Evolutionary conservation across 2,797 vertebrate species (phyloP), one percentile per base, ranked within the genome.

Genomic region (Clarias platycephalus): DNA sequence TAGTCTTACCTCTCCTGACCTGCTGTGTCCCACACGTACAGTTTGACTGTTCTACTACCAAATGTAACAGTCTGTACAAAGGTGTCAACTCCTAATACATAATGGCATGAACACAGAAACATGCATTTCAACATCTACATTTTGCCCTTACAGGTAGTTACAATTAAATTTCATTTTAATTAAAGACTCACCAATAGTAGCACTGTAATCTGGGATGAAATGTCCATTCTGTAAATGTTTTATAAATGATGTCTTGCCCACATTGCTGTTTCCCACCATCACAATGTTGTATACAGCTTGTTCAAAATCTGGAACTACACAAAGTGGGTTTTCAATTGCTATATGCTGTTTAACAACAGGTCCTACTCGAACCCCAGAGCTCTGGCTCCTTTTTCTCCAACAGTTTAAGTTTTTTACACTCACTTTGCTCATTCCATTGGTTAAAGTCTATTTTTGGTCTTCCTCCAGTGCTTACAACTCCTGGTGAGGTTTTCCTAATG

Each of bases 1-100:
- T 72, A 77, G 5, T 80, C 86, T 53, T 84, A 95, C 98, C 98
- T 96, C 89, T 99, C 98, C 87, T 98, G 97, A 37, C 98, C 98
- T 0, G 98, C 98, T 0, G 97, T 99, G 91, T 99, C 98, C 98
- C 98, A 99, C 77, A 99, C 89, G 88, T 95, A 93, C 8, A 99
- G 94, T 20, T 92, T 90, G 83, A 97, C 95, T 60, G 15, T 44
- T 86, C 92, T 94, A 82, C 94, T 94, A 84, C 97, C 96, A 92
- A 99, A 94, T 0, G 90, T 4, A 58, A 99, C 82, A 34, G 58
- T 95, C 94, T 96, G 97, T 81, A 94, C 86, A 80, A 90, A 95
- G 83, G 95, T 96, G 91, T 99, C 98, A 86, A 99, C 88, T 22
- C 98, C 98, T 99, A 64, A 58, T n/a, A 71, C 49, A 79, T 37